Conservation (phyloP, 1,140 invertebrate genomes). For the Cataglyphis hispanica region DNA sequence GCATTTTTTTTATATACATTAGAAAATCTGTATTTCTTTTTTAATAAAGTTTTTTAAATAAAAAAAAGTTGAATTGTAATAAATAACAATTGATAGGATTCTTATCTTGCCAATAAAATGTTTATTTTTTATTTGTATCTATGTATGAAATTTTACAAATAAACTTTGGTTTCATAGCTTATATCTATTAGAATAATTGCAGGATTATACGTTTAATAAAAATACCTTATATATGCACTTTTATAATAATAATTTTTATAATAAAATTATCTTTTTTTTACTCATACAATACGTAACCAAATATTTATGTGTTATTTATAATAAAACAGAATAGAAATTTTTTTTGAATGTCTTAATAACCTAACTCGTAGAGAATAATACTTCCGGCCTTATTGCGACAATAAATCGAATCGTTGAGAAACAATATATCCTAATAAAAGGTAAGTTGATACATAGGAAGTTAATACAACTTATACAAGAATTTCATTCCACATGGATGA, state of each 20-base stretch:
- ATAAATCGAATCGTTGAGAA: slow-evolving; percentile 13
- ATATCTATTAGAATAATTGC: too few relatives aligned
- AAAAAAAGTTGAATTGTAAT: background rate
- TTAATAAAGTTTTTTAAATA: background rate
- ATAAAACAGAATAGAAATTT: background rate
- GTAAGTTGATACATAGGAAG: background rate
- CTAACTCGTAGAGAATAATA: slow-evolving; percentile 3
- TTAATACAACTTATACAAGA: background rate
- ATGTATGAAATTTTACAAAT: background rate
- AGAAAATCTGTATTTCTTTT: background rate
- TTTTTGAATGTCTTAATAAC: slow-evolving; percentile 17
- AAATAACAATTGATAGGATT: background rate
- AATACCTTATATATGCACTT: background rate
- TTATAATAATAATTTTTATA: background rate
- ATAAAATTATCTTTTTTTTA: background rate
- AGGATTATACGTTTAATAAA: background rate
- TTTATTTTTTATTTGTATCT: background rate
- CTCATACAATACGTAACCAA: background rate
- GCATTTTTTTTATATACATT: background rate
- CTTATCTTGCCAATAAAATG: background rate
- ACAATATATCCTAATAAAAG: slow-evolving; percentile 19
- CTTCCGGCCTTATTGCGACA: slow-evolving; percentile 15
- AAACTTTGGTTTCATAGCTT: background rate
- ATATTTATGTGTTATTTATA: background rate
- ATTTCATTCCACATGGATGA: slow-evolving; percentile 36